phyloP scores from a whole-genome alignment of 2,113 vertebrate genomes.

The Psittacara wagleri region DNA sequence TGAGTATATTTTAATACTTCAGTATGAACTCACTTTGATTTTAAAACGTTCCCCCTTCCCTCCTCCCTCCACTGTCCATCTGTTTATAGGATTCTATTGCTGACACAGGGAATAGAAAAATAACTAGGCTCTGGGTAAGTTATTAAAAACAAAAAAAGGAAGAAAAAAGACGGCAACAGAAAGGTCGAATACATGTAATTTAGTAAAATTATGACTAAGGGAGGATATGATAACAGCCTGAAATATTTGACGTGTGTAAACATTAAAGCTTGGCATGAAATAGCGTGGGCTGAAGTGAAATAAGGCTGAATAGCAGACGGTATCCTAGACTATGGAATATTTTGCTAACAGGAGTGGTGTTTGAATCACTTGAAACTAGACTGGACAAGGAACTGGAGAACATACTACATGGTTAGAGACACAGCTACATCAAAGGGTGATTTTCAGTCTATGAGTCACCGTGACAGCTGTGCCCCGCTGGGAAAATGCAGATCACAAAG shows the following conservation, averaged over 20 bases:
- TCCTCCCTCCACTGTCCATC: background rate
- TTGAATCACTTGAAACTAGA: conserved; percentile 45
- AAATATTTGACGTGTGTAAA: background rate
- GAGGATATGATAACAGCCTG: background rate
- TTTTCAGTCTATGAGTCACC: conserved; percentile 28
- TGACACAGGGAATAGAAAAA: background rate
- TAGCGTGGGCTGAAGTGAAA: background rate
- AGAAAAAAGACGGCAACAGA: background rate
- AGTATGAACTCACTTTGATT: background rate
- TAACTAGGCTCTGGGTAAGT: background rate
- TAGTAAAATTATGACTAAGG: conserved; percentile 1
- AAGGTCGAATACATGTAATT: background rate
- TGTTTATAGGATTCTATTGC: background rate
- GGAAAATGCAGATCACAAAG: conserved; percentile 28
- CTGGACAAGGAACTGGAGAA: conserved; percentile 12
- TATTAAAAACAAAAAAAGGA: background rate
- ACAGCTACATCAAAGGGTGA: conserved; percentile 32
- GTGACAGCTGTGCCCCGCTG: conserved; percentile 49
- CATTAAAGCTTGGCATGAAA: background rate
- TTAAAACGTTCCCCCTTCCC: background rate
- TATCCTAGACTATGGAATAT: conserved; percentile 15
- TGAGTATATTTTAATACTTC: background rate
- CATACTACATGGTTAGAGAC: background rate
- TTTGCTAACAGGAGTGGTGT: conserved; percentile 24
- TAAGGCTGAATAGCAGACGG: background rate